phyloP scores from a whole-genome alignment of 64 coral and sea anemone species.

The Actinia equina region DNA sequence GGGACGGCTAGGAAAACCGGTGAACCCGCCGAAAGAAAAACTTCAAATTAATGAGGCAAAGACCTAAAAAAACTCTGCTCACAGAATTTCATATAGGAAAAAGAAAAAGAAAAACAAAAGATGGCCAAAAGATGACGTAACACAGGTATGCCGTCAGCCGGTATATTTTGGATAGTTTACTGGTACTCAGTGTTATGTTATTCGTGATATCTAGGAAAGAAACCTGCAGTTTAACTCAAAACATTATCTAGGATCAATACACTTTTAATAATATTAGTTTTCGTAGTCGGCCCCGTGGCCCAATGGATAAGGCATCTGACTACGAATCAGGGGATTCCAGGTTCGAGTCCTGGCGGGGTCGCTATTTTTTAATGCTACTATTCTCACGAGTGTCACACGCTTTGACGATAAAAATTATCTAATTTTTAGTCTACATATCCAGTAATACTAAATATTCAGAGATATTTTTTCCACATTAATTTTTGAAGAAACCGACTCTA shows the following conservation, averaged over 20 bases:
- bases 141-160: neutral
- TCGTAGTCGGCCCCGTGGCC: neutral
- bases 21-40: no score
- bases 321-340: conserved; percentile 35
- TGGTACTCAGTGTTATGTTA: neutral
- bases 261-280: neutral
- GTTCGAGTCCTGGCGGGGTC: conserved; percentile 43
- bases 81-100: neutral
- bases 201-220: neutral
- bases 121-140: neutral
- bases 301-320: conserved; percentile 31
- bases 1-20: no score
- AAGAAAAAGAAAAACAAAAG: no score
- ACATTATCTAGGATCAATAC: neutral
- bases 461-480: no score
- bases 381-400: neutral
- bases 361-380: neutral
- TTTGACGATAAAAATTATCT: no score
- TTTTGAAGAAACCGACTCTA: no score
- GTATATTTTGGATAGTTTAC: neutral
- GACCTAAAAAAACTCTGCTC: no score
- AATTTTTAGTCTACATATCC: no score
- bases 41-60: no score
- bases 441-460: no score
- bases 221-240: neutral